Conservation (phyloP, 1,140 invertebrate species). For the Rhyacophila brunnea region DNA sequence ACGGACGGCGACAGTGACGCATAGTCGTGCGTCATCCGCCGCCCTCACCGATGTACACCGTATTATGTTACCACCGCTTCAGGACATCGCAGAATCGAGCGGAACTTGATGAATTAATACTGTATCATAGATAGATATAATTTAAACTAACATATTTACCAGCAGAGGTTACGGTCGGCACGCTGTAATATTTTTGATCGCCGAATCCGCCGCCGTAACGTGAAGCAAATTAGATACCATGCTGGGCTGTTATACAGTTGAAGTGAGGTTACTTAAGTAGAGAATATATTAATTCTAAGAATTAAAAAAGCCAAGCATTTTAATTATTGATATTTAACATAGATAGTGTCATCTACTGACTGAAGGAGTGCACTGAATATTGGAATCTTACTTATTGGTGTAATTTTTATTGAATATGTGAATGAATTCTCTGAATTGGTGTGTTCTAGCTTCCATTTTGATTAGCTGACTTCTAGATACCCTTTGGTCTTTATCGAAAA, state of each 20-base stretch:
- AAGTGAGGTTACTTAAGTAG: constrained; percentile 13
- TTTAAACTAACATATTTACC: not conserved
- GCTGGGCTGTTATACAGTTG: constrained; percentile 32
- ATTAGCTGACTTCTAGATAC: not conserved
- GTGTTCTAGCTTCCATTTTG: not conserved
- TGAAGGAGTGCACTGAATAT: constrained; percentile 32
- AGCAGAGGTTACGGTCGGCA: not conserved
- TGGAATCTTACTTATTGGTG: constrained; percentile 13
- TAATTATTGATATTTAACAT: constrained; percentile 8
- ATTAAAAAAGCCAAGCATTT: constrained; percentile 28
- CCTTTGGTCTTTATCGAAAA: too few species aligned
- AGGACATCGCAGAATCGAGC: not conserved
- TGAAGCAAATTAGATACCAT: not conserved
- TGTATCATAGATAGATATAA: not conserved
- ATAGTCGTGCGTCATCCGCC: constrained; percentile 36
- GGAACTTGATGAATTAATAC: not conserved
- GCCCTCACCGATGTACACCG: not conserved
- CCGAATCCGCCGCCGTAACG: too few species aligned
- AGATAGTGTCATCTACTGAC: constrained; percentile 16
- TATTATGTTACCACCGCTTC: constrained; percentile 1
- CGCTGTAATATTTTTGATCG: too few species aligned
- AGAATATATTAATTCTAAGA: constrained; percentile 17
- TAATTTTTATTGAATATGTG: not conserved
- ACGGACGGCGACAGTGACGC: constrained; percentile 66
- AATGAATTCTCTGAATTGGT: not conserved